Conservation (phyloP, 2,888 invertebrate species). For the Adineta ricciae region DNA sequence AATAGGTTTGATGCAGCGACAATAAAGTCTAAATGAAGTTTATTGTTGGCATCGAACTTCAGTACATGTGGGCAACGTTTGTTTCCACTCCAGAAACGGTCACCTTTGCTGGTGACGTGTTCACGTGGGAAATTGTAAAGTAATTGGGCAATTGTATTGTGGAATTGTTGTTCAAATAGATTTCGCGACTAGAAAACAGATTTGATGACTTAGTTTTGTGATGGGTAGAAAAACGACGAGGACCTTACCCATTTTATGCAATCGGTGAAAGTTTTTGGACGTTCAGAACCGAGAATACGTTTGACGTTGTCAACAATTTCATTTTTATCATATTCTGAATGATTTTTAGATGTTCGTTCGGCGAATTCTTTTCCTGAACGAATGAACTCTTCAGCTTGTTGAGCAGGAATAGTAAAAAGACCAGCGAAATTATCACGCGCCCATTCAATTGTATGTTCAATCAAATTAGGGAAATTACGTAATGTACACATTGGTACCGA, state of each 20-base stretch:
- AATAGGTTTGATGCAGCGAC: slow-evolving; percentile 80
- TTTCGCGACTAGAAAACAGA: slow-evolving; percentile 38
- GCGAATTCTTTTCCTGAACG: slow-evolving; percentile 23
- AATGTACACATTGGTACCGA: slow-evolving; percentile 93
- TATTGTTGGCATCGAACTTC: slow-evolving; percentile 52
- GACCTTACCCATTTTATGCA: slow-evolving; percentile 29
- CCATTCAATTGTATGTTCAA: slow-evolving; percentile 61
- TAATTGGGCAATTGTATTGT: slow-evolving; percentile 85
- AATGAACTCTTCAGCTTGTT: slow-evolving; percentile 50
- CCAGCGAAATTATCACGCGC: slow-evolving; percentile 68
- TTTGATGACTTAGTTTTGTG: too few species aligned
- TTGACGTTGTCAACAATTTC: slow-evolving; percentile 23
- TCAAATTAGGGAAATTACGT: slow-evolving; percentile 97
- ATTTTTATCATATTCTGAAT: neutral
- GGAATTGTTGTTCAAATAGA: slow-evolving; percentile 70
- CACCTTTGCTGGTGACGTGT: slow-evolving; percentile 59
- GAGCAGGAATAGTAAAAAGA: slow-evolving; percentile 72
- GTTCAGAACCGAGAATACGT: slow-evolving; percentile 21
- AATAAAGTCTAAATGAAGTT: slow-evolving; percentile 74
- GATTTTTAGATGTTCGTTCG: slow-evolving; percentile 13
- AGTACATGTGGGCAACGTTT: slow-evolving; percentile 84
- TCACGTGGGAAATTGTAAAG: slow-evolving; percentile 92
- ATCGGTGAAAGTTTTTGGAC: slow-evolving; percentile 25
- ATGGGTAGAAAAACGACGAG: too few species aligned
- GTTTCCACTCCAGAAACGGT: slow-evolving; percentile 93